Evolutionary conservation across 2,888 invertebrate genomes (phyloP).

Genomic region (Trichogramma evanescens): DNA sequence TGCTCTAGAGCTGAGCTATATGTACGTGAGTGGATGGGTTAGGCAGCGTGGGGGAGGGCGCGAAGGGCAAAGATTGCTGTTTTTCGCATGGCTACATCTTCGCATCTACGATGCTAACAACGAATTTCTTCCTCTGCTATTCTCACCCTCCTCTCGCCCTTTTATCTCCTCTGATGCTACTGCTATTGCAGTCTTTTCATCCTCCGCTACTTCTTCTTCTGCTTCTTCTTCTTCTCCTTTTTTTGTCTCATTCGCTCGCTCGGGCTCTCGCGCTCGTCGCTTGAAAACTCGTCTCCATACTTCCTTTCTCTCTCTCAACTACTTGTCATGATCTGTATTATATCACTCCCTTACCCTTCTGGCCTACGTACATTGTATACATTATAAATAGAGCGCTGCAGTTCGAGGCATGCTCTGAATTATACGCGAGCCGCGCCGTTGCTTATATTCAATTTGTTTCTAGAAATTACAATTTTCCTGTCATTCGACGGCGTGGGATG

Average conservation of each 20-base stretch:
- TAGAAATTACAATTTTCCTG: slow-evolving; percentile 42
- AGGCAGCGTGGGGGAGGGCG: too few species aligned
- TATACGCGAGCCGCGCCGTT: slow-evolving; percentile 37
- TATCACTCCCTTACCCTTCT: slow-evolving; percentile 27
- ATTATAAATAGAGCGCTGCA: slow-evolving; percentile 3
- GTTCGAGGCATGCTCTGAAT: slow-evolving; percentile 40
- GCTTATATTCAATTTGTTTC: slow-evolving; percentile 46
- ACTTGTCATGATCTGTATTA: slow-evolving; percentile 37
- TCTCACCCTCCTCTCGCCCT: slow-evolving; percentile 7
- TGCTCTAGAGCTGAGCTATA: too few species aligned
- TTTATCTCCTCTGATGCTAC: slow-evolving; percentile 3
- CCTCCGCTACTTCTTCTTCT: slow-evolving; percentile 12
- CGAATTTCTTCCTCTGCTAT: slow-evolving; percentile 12
- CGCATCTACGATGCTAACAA: slow-evolving; percentile 25
- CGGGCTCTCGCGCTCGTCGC: background rate
- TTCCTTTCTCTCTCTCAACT: slow-evolving; percentile 1
- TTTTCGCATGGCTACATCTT: slow-evolving; percentile 40
- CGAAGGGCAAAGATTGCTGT: slow-evolving; percentile 37
- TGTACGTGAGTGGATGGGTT: too few species aligned
- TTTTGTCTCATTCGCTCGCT: slow-evolving; percentile 5
- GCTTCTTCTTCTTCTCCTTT: slow-evolving; percentile 4
- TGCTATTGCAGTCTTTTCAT: slow-evolving; percentile 5
- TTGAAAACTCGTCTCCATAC: too few species aligned
- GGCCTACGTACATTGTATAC: too few species aligned
- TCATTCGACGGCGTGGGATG: slow-evolving; percentile 36